Conservation (phyloP, 2,888 invertebrate species). For the Lottia gigantea region DNA sequence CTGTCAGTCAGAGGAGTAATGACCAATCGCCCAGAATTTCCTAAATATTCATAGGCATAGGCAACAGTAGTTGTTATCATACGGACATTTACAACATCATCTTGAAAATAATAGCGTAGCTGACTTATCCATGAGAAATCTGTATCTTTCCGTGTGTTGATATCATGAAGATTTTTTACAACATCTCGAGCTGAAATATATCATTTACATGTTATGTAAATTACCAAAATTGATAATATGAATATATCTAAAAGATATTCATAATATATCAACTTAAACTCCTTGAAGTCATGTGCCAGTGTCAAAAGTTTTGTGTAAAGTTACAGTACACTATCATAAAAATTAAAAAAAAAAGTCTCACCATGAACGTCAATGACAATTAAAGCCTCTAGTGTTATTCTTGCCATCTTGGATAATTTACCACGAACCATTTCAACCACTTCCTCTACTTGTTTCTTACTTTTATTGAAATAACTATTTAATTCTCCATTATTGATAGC, state of each 20-base stretch:
- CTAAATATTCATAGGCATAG: constrained; percentile 68
- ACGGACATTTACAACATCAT: constrained; percentile 63
- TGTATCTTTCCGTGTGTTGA: constrained; percentile 46
- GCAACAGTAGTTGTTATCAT: constrained; percentile 68
- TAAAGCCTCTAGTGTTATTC: constrained; percentile 67
- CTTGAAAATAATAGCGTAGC: constrained; percentile 64
- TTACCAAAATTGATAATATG: no score
- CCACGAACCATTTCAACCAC: constrained; percentile 66
- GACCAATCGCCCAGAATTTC: constrained; percentile 66
- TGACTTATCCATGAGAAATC: constrained; percentile 69
- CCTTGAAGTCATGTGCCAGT: no score
- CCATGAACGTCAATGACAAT: constrained; percentile 69
- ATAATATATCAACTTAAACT: no score
- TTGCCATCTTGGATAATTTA: constrained; percentile 63
- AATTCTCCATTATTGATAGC: constrained; percentile 54
- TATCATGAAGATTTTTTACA: constrained; percentile 53
- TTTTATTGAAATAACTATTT: constrained; percentile 58
- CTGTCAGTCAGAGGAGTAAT: constrained; percentile 68
- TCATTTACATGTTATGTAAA: not conserved
- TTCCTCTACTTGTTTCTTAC: constrained; percentile 65
- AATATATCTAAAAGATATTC: no score
- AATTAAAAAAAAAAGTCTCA: constrained; percentile 30
- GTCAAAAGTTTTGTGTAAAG: no score
- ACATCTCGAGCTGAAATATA: constrained; percentile 64
- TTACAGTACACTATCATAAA: no score